Percentiles rank a stretch among this genome's conserved stretches.
Evolutionary conservation across 1,140 invertebrate species (phyloP).

Genomic region (Neelides sp.): DNA sequence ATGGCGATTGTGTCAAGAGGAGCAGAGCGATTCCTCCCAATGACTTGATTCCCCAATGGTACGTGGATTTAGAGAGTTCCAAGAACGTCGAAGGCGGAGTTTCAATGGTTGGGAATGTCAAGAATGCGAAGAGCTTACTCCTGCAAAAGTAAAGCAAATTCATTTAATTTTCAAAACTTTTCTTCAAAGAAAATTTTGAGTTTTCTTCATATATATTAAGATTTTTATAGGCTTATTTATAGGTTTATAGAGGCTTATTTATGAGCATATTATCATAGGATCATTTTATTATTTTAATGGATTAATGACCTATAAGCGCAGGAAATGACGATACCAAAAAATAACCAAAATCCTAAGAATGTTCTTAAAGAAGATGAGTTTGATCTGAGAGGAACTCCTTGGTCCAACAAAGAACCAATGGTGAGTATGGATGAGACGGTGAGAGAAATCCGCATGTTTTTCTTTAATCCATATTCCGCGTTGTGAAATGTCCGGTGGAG

Average conservation of each 20-base stretch:
- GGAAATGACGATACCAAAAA: conserved; percentile 20
- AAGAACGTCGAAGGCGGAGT: conserved; percentile 19
- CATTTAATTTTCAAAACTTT: too few relatives aligned
- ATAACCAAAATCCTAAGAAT: conserved; percentile 18
- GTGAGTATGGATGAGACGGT: conserved; percentile 15
- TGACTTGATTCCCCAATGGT: conserved; percentile 22
- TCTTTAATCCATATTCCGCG: neutral
- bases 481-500: conserved; percentile 17
- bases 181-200: too few relatives aligned
- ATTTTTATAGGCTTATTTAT: too few relatives aligned
- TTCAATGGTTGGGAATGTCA: conserved; percentile 24
- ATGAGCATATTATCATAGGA: too few relatives aligned
- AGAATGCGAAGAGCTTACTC: conserved; percentile 27
- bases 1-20: conserved; percentile 25
- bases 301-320: conserved; percentile 26
- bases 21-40: conserved; percentile 23
- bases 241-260: too few relatives aligned
- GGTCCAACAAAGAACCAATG: conserved; percentile 23
- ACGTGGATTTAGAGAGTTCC: conserved; percentile 10
- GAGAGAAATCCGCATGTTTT: neutral
- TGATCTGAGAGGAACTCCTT: conserved; percentile 17
- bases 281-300: too few relatives aligned
- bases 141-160: too few relatives aligned
- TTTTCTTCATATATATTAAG: too few relatives aligned
- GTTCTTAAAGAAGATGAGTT: conserved; percentile 7